Evolutionary conservation across 2,888 invertebrate species (phyloP).

Genomic region (Aphidoletes aphidimyza): DNA sequence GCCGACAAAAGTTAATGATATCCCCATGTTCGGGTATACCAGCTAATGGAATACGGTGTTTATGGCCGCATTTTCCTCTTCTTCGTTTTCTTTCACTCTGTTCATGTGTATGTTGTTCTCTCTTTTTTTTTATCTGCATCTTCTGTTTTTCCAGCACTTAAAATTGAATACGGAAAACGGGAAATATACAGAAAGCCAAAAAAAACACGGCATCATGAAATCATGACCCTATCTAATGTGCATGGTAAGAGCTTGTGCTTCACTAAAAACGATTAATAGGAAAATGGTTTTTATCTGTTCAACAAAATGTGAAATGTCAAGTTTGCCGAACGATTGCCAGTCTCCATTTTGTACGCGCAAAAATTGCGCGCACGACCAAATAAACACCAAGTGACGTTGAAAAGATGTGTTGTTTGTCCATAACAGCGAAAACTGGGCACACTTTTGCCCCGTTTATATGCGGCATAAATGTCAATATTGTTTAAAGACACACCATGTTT

Average conservation of each 20-base stretch:
- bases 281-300: constrained; percentile 22
- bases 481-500: neutral
- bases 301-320: neutral
- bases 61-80: neutral
- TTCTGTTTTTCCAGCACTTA: neutral
- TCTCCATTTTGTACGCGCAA: neutral
- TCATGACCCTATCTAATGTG: constrained; percentile 2
- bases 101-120: too few relatives aligned
- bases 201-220: constrained; percentile 3
- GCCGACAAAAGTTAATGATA: constrained; percentile 26
- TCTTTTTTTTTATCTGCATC: neutral
- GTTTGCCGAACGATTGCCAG: neutral
- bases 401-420: too few relatives aligned
- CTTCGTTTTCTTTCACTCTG: neutral
- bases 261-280: constrained; percentile 4
- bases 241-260: neutral
- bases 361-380: too few relatives aligned
- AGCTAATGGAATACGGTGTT: neutral
- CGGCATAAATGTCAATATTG: constrained; percentile 26
- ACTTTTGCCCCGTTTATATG: neutral
- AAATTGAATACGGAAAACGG: constrained; percentile 36
- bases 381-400: too few relatives aligned
- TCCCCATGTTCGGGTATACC: neutral
- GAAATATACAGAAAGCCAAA: neutral
- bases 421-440: too few relatives aligned